phyloP scores from a whole-genome alignment of 2,797 vertebrate species.

The Prunella strophiata region DNA sequence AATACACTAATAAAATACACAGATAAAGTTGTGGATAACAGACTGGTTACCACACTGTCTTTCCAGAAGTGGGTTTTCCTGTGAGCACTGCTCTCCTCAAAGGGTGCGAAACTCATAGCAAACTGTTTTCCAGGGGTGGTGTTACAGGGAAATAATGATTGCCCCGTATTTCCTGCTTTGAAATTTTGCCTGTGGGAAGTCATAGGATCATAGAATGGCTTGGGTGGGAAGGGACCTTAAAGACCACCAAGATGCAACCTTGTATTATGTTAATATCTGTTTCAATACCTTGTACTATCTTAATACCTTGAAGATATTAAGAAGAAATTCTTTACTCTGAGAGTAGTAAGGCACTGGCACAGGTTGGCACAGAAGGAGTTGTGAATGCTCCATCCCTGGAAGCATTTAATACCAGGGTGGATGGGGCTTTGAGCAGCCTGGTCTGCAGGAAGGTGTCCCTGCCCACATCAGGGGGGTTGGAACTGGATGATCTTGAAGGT shows the following conservation, averaged over 20 bases:
- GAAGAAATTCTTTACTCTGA: not conserved
- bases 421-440: not conserved
- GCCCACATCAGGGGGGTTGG: rapidly evolving
- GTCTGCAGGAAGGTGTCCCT: not conserved
- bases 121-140: not conserved
- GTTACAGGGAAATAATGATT: not conserved
- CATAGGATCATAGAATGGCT: not conserved
- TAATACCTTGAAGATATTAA: not conserved
- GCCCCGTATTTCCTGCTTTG: not conserved
- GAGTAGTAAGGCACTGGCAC: not conserved
- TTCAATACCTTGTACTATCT: not conserved
- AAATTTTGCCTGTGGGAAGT: not conserved
- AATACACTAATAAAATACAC: not conserved
- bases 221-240: not conserved
- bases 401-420: not conserved
- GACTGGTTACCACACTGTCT: not conserved
- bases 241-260: not conserved
- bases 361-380: rapidly evolving
- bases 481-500: not conserved
- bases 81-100: not conserved
- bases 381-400: not conserved
- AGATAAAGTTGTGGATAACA: not conserved
- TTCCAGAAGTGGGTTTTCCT: not conserved
- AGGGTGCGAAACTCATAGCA: not conserved
- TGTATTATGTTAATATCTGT: not conserved